Percentiles rank a stretch among this genome's conserved stretches.
Evolutionary conservation across 2,888 invertebrate species (phyloP).

Genomic region (Drosophila atroscutellata): DNA sequence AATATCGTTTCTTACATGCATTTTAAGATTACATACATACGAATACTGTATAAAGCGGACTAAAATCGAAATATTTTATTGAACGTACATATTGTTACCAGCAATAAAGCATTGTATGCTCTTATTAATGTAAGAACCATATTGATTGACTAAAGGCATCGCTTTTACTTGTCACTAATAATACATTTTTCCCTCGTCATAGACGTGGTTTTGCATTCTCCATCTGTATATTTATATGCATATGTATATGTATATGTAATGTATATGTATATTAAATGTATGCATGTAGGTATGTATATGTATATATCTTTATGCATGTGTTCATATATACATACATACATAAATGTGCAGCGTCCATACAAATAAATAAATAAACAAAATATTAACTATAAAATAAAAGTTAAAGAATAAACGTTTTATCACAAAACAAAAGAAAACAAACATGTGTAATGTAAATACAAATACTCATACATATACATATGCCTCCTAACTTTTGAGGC

Average conservation of each 20-base stretch:
- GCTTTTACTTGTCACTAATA: constrained; percentile 2
- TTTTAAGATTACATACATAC: background rate
- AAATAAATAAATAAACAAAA: background rate
- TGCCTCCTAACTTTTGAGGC: constrained; percentile 49
- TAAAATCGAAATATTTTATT: background rate
- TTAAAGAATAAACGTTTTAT: constrained; percentile 1
- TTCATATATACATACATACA: constrained; percentile 5
- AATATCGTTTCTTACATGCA: constrained; percentile 1
- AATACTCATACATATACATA: constrained; percentile 22
- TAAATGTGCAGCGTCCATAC: constrained; percentile 2
- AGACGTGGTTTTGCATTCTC: constrained; percentile 1
- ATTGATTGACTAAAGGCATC: background rate
- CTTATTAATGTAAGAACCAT: background rate
- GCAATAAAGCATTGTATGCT: background rate
- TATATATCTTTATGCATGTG: constrained; percentile 1
- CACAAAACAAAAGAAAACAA: background rate
- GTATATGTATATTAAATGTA: background rate
- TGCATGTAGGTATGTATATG: background rate
- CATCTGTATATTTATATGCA: background rate
- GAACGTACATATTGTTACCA: background rate
- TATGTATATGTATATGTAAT: background rate
- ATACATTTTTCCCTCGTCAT: background rate
- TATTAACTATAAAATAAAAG: constrained; percentile 2
- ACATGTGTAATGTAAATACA: constrained; percentile 2
- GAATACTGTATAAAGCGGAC: background rate